Base-by-base conservation (phyloP, 1,140 invertebrate species). In the Aphaenogaster rudis region DNA sequence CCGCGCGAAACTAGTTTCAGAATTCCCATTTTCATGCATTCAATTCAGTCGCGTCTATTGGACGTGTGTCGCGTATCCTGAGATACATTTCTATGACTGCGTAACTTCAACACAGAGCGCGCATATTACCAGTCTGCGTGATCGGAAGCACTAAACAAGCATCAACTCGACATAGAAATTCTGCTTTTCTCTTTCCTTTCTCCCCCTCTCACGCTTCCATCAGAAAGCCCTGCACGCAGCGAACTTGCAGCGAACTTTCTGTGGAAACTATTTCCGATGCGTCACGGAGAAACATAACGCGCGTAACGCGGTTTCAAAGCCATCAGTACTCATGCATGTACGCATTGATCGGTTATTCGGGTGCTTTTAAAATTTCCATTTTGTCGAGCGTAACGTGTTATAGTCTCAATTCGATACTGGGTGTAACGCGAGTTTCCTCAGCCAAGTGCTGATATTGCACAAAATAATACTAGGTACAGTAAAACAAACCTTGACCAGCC, bases 71-170 rank as follows among this genome's bases (percentile, higher is more conserved):
- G 67, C 67, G 67, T 33, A 48, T 76, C 69, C 69, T 11, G 80
- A 84, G 54, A 84, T 42, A 36, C n/a, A 39, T 42, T 36, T 66
- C 77, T 80, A 36, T 59, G 52, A 48, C 54, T 48, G 67, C 61
- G 67, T 82, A 84, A 84, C 80, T 84, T 84, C 36, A 82, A 76
- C 59, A 82, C 39, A 66, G n/a, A 39, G 66, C 59, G 36, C 52
- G 50, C 42, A 59, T 82, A 84, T 84, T 84, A 57, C 52, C 67
- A 82, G 80, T 7, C 54, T 39, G 39, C 66, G 64, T 71, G 79
- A 81, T 84, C 57, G 80, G 59, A 84, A 74, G 54, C 54, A 17
- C 42, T 72, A 76, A 80, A 80, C 78, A 69, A 54, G 33, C 72
- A 33, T 33, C 76, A 13, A 64, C 80, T 71, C 79, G 63, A 74